A percentile compares a stretch with the other conserved stretches of the same genome.
These are phyloP conservation scores for Molothrus aeneus DNA, from an alignment of 2,797 vertebrate species.

Conservation along the genomic window DNA sequence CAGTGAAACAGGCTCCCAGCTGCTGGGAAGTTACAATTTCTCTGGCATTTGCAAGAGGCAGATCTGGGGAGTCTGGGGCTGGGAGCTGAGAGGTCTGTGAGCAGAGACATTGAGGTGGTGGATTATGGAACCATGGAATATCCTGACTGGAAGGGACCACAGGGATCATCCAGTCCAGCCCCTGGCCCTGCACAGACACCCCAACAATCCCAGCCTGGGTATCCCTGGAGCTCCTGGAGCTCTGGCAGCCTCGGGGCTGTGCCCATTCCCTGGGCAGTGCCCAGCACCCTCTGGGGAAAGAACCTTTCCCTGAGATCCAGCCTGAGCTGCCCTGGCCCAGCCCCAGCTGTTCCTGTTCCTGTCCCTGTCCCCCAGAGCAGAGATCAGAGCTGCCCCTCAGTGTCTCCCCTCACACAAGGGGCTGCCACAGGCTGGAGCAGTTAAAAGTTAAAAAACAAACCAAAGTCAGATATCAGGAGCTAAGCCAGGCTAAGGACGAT, in stretches of 20 bases:
- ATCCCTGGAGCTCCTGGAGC: not conserved
- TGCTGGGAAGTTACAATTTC: not conserved
- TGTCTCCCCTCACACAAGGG: not conserved
- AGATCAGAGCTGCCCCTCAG: rapidly evolving
- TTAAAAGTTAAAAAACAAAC: not conserved
- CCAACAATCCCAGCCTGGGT: not conserved
- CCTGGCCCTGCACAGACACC: not conserved
- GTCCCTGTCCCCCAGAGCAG: not conserved
- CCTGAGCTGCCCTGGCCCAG: rapidly evolving
- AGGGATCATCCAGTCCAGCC: rapidly evolving
- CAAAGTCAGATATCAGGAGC: conserved; percentile 4
- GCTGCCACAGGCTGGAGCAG: not conserved
- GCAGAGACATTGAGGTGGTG: rapidly evolving
- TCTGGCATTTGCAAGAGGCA: not conserved
- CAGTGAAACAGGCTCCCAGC: not conserved
- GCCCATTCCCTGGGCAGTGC: not conserved
- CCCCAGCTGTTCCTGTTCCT: not conserved
- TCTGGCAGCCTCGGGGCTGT: not conserved
- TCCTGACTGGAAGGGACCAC: not conserved
- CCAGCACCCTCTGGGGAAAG: not conserved
- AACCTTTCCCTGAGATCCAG: rapidly evolving
- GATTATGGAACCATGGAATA: not conserved
- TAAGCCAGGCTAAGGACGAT: not conserved
- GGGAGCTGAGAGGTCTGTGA: not conserved
- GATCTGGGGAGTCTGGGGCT: not conserved